Base-by-base conservation (phyloP, 2,113 vertebrate species). In the Pavo muticus region DNA sequence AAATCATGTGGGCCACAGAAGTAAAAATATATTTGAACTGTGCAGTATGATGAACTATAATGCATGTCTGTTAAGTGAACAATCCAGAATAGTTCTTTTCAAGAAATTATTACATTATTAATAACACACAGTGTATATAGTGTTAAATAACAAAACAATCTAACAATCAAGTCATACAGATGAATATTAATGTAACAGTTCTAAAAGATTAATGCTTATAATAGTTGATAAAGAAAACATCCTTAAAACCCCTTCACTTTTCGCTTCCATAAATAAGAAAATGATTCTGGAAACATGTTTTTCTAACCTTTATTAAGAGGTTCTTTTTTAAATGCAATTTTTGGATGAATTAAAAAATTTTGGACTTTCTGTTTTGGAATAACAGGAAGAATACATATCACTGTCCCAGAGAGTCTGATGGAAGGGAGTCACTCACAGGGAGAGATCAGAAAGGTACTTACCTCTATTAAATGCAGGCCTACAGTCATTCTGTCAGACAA, bases 371-470 rank as follows among this genome's bases (percentile, higher is more conserved):
- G 10, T 10, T 94, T 88, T 73, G 42, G 10, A 48, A 88, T 44
- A 92, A 57, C 11, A 37, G 9, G 18, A 54, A 69, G 87, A 81
- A 64, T 47, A 19, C 14, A 52, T 78, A 75, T 77, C 88, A 45
- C 9, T 65, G 23, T 85, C 35, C 30, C 30, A 59, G 44, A 87
- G 18, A 86, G 27, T 18, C 44, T 48, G 80, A 52, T 40, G 23
- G 52, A 92, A 81, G 29, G 3, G 12, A 24, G 18, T 2, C 24
- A 45, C n/a, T 60, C 0, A 0, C 56, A 45, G 27, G 11, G 59
- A 89, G 68, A 89, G 67, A 94, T 82, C 84, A 91, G 65, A 94
- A 68, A 69, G 24, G 27, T 82, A 87, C 47, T 87, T 94, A 72
- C 37, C 30, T 87, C 52, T 83, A 65, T 87, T 91, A 92, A 88